Evolutionary conservation across 2,888 invertebrate species (phyloP).

Genomic region (Eutolmus rufibarbis): DNA sequence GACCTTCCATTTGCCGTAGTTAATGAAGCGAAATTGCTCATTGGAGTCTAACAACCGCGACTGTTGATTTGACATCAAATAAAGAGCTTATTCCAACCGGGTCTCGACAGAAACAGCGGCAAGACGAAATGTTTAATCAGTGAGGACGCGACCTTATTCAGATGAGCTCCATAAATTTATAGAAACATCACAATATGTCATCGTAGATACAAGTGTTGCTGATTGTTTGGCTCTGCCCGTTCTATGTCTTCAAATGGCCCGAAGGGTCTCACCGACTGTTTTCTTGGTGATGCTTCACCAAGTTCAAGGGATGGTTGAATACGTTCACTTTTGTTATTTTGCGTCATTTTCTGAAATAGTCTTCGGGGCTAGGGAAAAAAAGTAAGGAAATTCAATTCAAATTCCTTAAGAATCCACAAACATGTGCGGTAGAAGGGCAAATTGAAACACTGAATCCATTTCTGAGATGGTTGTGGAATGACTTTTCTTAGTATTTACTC

Average conservation of each 20-base stretch:
- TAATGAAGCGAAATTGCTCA: conserved; percentile 15
- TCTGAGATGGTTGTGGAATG: background rate
- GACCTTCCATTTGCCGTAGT: background rate
- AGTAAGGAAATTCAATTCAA: background rate
- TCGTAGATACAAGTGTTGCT: conserved; percentile 16
- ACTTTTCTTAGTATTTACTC: background rate
- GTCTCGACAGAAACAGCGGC: background rate
- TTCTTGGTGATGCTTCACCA: background rate
- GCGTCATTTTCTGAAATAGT: background rate
- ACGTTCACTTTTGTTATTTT: background rate
- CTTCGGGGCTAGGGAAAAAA: background rate
- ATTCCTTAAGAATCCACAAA: background rate
- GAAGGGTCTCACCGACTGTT: background rate
- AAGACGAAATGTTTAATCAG: conserved; percentile 14
- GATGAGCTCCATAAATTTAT: conserved; percentile 29
- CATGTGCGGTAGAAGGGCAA: background rate
- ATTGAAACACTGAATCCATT: background rate
- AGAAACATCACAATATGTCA: conserved; percentile 30
- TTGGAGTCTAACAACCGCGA: background rate
- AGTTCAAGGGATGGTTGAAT: background rate
- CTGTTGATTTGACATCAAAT: background rate
- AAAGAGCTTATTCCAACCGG: background rate
- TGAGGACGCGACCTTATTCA: conserved; percentile 24
- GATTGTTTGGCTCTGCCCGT: conserved; percentile 21
- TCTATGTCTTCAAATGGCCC: background rate